Conservation (phyloP, 2,888 invertebrate species). For the Cephus rjabovi region DNA sequence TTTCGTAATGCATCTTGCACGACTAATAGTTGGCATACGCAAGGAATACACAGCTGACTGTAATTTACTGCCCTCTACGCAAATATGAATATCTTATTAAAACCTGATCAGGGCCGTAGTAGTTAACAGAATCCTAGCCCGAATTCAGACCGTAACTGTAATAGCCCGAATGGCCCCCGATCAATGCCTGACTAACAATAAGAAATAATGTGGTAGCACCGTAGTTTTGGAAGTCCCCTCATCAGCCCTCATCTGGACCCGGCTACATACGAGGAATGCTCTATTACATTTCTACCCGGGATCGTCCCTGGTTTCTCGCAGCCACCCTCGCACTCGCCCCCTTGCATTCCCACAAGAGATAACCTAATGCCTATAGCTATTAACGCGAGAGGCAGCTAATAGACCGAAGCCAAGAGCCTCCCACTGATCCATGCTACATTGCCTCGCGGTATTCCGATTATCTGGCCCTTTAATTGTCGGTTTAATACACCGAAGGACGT, state of each 20-base stretch:
- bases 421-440: conserved; percentile 18
- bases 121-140: not conserved
- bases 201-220: not conserved
- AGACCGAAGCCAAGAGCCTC: conserved; percentile 13
- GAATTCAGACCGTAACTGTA: too few relatives aligned
- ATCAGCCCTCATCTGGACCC: not conserved
- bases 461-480: conserved; percentile 45
- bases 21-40: too few relatives aligned
- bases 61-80: too few relatives aligned
- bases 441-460: conserved; percentile 36
- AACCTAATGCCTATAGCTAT: conserved; percentile 58
- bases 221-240: not conserved
- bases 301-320: not conserved
- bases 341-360: conserved; percentile 36
- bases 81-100: too few relatives aligned
- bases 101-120: not conserved
- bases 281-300: not conserved
- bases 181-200: too few relatives aligned
- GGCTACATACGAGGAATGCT: not conserved
- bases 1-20: too few relatives aligned
- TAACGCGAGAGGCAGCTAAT: conserved; percentile 41
- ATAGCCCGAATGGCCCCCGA: too few relatives aligned
- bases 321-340: not conserved
- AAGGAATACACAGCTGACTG: too few relatives aligned
- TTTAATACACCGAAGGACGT: conserved; percentile 39